Evolutionary conservation across 2,888 invertebrate species (phyloP), one percentile per base, ranked within the genome.

Genomic region (Urechis unicinctus): DNA sequence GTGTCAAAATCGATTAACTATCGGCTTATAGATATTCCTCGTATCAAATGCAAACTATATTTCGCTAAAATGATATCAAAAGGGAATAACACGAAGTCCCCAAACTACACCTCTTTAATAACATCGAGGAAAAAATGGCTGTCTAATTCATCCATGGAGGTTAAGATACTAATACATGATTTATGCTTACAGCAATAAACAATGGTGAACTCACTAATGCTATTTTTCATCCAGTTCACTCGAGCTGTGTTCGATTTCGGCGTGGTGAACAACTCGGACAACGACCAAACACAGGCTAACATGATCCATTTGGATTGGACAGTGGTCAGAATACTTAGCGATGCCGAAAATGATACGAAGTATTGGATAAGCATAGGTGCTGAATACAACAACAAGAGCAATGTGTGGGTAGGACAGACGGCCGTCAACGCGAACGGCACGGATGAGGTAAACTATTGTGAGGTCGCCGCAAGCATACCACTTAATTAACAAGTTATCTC

Each of bases 291-390:
- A 13, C 21, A 45, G 6, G 6, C 6, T 45, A 64, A 61, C 52
- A 60, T 59, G 21, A 66, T 74, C 6, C 6, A 55, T 5, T 65
- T 74, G n/a, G 62, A 60, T 24, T 76, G 69, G 61, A 66, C 67
- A 17, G 75, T 70, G 1, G 59, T 73, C 5, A 70, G 72, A 67
- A 60, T 74, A 1, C 61, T 65, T 3, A 59, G 49, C 26, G 36
- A 51, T 13, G 61, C 65, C 1, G 43, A 55, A 4, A 57, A 67
- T 48, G 62, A 60, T 2, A 56, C 29, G 17, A n/a, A 36, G 2
- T 72, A 73, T 62, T 77, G 73, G 73, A 69, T 76, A 13, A 76
- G 74, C 61, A 73, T 71, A 3, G 76, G 75, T 0, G 74, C 73
- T 0, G 75, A 73, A 56, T 77, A 71, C 61, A 66, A 68, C 58